These are phyloP conservation scores for Mimachlamys varia DNA, from an alignment of 2,888 invertebrate genomes.

Conservation along the genomic window DNA sequence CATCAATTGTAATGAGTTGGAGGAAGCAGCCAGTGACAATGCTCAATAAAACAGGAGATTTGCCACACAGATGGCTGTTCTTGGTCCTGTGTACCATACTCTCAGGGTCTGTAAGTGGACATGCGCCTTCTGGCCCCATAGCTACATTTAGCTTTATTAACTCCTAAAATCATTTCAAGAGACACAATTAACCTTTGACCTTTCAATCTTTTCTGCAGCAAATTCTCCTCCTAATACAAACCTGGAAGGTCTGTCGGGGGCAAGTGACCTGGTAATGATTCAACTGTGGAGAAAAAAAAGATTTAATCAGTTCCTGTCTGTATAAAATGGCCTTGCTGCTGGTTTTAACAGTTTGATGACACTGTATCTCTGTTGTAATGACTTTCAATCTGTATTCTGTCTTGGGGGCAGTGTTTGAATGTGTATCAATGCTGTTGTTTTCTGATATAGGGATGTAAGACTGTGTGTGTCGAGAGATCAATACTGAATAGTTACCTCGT, in stretches of 20 bases:
- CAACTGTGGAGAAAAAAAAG: neutral
- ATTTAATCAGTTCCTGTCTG: neutral
- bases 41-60: slow-evolving; percentile 14
- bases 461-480: neutral
- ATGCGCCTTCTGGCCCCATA: neutral
- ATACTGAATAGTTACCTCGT: neutral
- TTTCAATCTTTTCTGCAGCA: neutral
- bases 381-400: slow-evolving; percentile 25
- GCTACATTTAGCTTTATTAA: neutral
- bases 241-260: neutral
- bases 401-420: neutral
- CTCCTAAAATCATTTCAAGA: slow-evolving; percentile 1
- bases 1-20: neutral
- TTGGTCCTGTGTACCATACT: neutral
- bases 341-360: slow-evolving; percentile 1
- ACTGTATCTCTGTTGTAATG: neutral
- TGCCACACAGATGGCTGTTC: neutral
- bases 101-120: neutral
- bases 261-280: slow-evolving; percentile 18
- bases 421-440: neutral
- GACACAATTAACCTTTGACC: slow-evolving; percentile 17
- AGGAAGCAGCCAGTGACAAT: neutral
- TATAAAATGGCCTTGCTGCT: neutral
- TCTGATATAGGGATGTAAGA: neutral
- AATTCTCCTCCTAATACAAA: neutral